Evolutionary conservation across 2,888 invertebrate genomes (phyloP).

Genomic region (Mantis religiosa): DNA sequence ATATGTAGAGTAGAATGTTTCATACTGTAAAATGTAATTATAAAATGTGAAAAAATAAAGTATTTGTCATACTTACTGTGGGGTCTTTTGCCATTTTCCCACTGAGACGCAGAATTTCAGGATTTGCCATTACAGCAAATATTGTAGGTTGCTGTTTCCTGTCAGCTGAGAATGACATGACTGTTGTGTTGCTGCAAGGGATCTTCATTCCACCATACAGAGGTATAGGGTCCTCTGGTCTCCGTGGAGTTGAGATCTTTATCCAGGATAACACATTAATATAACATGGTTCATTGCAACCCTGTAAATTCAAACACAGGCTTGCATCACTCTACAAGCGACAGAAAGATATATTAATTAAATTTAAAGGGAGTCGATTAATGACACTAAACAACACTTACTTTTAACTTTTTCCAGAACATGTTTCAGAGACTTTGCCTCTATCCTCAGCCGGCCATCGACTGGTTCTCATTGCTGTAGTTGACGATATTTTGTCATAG

Average conservation of each 20-base stretch:
- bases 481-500: no score
- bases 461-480: no score
- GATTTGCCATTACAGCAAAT: conserved; percentile 71
- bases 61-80: conserved; percentile 44
- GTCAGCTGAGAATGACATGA: not conserved
- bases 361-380: no score
- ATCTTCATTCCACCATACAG: conserved; percentile 71
- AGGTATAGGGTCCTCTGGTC: conserved; percentile 62
- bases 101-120: conserved; percentile 62
- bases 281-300: conserved; percentile 41
- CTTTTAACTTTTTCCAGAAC: no score
- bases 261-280: conserved; percentile 71
- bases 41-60: not conserved
- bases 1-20: no score
- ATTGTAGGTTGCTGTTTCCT: conserved; percentile 53
- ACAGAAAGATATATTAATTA: no score
- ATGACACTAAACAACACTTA: no score
- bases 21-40: no score
- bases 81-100: conserved; percentile 64
- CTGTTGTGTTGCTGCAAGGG: conserved; percentile 44
- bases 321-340: not conserved
- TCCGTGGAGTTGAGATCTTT: conserved; percentile 63
- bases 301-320: conserved; percentile 34
- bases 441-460: no score
- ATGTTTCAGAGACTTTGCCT: no score